Conservation (phyloP, 2,113 vertebrate genomes). For the Pterocles orientalis region DNA sequence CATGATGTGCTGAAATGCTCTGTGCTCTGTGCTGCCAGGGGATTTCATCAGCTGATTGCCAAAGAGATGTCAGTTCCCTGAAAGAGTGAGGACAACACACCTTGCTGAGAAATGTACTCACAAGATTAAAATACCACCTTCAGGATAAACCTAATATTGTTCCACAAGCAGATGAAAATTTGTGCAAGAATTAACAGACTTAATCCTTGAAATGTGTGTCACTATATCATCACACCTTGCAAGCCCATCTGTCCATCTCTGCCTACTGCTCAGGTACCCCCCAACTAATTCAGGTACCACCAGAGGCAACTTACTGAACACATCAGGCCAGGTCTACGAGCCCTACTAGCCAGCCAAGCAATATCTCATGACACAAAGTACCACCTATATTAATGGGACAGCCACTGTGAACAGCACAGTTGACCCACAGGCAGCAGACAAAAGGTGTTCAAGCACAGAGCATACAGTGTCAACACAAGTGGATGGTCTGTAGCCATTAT, state of each 20-base stretch:
- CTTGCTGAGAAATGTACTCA: slow-evolving; percentile 34
- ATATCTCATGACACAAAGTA: background rate
- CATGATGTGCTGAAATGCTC: slow-evolving; percentile 32
- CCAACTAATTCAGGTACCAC: background rate
- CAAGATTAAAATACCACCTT: slow-evolving; percentile 38
- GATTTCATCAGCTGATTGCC: slow-evolving; percentile 56
- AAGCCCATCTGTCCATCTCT: background rate
- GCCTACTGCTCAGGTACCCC: background rate
- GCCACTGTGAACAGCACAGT: rapidly evolving
- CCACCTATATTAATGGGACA: background rate
- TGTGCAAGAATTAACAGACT: background rate
- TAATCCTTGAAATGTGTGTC: background rate
- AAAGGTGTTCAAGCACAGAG: background rate
- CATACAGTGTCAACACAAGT: background rate
- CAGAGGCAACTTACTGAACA: background rate
- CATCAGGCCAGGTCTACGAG: background rate
- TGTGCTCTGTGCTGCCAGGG: slow-evolving; percentile 43
- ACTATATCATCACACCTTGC: background rate
- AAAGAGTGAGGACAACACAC: slow-evolving; percentile 39
- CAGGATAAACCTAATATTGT: slow-evolving; percentile 21
- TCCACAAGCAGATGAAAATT: background rate
- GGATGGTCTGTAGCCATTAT: background rate
- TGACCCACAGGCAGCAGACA: background rate
- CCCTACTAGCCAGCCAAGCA: background rate
- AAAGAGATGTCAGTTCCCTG: slow-evolving; percentile 56